phyloP scores from a whole-genome alignment of 2,888 invertebrate species.

The Rhagonycha fulva region DNA sequence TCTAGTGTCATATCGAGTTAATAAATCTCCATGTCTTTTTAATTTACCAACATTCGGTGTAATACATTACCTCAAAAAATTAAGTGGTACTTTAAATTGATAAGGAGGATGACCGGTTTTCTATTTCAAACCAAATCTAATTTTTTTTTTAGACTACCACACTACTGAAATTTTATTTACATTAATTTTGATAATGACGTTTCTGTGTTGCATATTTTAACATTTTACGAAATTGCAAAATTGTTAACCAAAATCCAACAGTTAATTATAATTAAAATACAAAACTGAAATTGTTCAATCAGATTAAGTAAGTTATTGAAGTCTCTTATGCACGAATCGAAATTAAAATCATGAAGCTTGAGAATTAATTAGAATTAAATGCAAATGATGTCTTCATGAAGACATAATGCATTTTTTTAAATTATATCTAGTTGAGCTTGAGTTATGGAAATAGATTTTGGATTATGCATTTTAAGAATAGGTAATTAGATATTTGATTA shows the following conservation, averaged over 20 bases:
- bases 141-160: not conserved
- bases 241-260: not conserved
- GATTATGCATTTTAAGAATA: not conserved
- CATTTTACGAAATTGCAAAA: not conserved
- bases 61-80: not conserved
- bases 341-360: not conserved
- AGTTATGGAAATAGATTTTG: not conserved
- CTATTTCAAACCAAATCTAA: not conserved
- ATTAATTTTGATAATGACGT: not conserved
- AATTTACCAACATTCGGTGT: not conserved
- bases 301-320: not conserved
- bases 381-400: conserved; percentile 4
- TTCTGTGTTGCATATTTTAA: not conserved
- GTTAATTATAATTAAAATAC: not conserved
- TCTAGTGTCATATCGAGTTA: not conserved
- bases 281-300: not conserved
- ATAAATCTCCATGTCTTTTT: not conserved
- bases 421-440: conserved; percentile 6
- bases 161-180: not conserved
- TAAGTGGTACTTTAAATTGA: not conserved
- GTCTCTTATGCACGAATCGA: not conserved
- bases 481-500: not conserved
- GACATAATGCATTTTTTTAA: conserved; percentile 9
- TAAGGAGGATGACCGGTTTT: not conserved
- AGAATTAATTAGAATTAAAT: conserved; percentile 12